Conservation (phyloP, 2,888 invertebrate species). For the Smittia sp. region DNA sequence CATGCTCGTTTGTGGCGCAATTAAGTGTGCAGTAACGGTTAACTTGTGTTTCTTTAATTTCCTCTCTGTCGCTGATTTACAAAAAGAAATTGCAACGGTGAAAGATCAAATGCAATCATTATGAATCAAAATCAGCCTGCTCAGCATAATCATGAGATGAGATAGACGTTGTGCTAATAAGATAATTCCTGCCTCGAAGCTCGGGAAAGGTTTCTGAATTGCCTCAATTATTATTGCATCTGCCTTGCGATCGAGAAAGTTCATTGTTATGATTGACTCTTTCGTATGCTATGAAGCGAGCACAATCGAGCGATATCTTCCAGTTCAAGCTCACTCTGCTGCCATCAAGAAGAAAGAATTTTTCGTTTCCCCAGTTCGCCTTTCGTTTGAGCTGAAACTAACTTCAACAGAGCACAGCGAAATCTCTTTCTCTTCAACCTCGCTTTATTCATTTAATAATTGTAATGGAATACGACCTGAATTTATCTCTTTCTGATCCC, state of each 20-base stretch:
- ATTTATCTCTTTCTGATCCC: slow-evolving; percentile 21
- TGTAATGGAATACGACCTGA: slow-evolving; percentile 33
- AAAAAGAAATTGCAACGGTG: neutral
- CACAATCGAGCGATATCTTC: neutral
- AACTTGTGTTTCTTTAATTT: neutral
- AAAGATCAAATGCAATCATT: slow-evolving; percentile 41
- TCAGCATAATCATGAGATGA: neutral
- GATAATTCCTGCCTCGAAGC: slow-evolving; percentile 7
- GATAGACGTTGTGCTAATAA: neutral
- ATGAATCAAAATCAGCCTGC: slow-evolving; percentile 27
- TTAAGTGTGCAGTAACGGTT: neutral
- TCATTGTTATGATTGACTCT: slow-evolving; percentile 15
- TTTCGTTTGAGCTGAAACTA: neutral
- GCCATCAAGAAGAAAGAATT: neutral
- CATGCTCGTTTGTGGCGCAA: neutral
- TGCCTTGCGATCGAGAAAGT: neutral
- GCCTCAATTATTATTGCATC: slow-evolving; percentile 12
- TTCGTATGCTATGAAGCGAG: neutral
- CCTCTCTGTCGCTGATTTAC: neutral
- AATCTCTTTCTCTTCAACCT: neutral
- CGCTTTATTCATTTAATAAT: slow-evolving; percentile 23
- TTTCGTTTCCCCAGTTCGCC: neutral
- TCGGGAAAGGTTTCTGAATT: slow-evolving; percentile 2
- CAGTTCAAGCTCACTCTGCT: neutral
- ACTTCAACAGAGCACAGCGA: neutral